Percentiles rank a stretch among this genome's conserved stretches.
These are phyloP conservation scores for Brachionus angularis DNA, from an alignment of 1,140 invertebrate genomes.

Conservation along the genomic window DNA sequence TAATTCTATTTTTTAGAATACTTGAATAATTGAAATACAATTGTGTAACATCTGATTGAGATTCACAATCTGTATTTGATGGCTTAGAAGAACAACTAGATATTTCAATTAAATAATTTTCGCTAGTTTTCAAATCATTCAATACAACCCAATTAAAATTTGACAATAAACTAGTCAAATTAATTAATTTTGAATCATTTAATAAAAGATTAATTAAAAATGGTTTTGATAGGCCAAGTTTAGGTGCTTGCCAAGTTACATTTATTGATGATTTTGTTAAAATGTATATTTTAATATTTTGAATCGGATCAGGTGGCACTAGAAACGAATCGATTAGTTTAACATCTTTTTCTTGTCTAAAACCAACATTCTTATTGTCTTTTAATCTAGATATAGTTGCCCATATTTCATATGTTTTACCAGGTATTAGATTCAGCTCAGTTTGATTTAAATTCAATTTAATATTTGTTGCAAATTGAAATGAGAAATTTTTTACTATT, in stretches of 20 bases:
- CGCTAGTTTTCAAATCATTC: background rate
- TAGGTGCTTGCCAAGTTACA: background rate
- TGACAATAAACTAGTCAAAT: too few species aligned
- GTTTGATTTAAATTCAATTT: background rate
- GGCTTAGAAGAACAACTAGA: too few species aligned
- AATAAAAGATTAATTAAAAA: too few species aligned
- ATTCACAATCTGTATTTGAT: background rate
- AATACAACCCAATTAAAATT: background rate
- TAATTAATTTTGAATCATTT: too few species aligned
- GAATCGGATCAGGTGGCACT: background rate
- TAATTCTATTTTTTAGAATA: too few species aligned
- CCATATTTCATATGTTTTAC: slow-evolving; percentile 4
- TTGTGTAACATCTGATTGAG: background rate
- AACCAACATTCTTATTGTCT: too few species aligned
- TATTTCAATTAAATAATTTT: background rate
- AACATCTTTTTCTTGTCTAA: too few species aligned
- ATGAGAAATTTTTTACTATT: background rate
- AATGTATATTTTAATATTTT: background rate
- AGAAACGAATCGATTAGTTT: too few species aligned
- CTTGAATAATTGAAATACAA: too few species aligned
- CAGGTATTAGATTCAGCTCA: background rate
- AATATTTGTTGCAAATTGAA: background rate
- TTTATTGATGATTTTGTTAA: background rate
- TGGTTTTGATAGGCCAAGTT: too few species aligned
- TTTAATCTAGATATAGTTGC: too few species aligned